A percentile compares a stretch with the other conserved stretches of the same genome.
Conservation (phyloP, 2,888 invertebrate genomes). For the Beris chalybata region DNA sequence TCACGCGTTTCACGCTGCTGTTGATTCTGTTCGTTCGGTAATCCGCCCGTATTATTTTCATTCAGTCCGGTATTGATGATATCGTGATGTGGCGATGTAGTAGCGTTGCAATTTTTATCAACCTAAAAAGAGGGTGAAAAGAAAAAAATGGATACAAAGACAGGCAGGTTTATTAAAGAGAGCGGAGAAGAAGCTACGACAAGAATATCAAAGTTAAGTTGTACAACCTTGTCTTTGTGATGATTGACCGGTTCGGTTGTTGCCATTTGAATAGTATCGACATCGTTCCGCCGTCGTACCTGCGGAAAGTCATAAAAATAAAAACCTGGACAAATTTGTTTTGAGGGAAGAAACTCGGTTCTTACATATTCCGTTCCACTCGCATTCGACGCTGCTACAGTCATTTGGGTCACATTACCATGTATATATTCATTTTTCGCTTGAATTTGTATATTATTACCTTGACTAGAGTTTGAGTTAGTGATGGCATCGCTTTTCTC, state of each 20-base stretch:
- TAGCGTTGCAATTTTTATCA: conserved; percentile 73
- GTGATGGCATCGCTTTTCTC: conserved; percentile 66
- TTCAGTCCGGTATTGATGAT: conserved; percentile 46
- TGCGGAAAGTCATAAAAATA: conserved; percentile 15
- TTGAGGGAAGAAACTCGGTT: not conserved
- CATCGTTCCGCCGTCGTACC: conserved; percentile 67
- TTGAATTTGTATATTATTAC: conserved; percentile 47
- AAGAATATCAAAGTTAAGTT: conserved; percentile 6
- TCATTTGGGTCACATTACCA: conserved; percentile 57
- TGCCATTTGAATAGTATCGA: conserved; percentile 64
- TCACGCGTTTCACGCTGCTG: conserved; percentile 47
- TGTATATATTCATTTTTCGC: conserved; percentile 52
- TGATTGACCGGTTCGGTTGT: conserved; percentile 65
- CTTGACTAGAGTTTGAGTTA: conserved; percentile 50
- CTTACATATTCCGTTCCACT: conserved; percentile 56
- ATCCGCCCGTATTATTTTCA: conserved; percentile 46
- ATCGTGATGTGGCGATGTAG: conserved; percentile 55
- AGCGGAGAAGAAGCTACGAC: too few species aligned
- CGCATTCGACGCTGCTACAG: conserved; percentile 56
- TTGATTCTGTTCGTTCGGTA: conserved; percentile 50
- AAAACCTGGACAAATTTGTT: not conserved
- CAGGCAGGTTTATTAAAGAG: too few species aligned
- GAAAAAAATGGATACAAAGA: too few species aligned
- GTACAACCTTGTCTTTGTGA: conserved; percentile 49
- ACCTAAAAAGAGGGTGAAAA: conserved; percentile 47